These are phyloP conservation scores for Promerops cafer DNA, from an alignment of 2,113 vertebrate species.

Conservation along the genomic window DNA sequence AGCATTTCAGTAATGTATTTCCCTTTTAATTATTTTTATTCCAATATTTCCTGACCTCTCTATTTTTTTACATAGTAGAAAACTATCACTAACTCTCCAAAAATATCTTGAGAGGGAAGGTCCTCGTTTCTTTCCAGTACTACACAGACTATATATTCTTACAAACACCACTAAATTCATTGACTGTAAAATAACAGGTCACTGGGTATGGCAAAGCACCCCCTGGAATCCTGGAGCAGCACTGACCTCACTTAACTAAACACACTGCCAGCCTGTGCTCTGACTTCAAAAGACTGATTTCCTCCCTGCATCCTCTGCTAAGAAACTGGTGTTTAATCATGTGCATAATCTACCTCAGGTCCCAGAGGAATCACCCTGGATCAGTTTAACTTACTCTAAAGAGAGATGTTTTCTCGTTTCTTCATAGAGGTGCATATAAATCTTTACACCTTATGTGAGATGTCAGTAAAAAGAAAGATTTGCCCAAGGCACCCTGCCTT, in stretches of 20 bases:
- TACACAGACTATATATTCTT: neutral
- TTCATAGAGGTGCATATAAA: neutral
- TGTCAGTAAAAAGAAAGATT: neutral
- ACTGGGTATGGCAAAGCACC: neutral
- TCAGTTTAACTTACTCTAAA: neutral
- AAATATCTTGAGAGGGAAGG: neutral
- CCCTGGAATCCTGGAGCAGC: neutral
- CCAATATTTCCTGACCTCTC: neutral
- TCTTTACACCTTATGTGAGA: neutral
- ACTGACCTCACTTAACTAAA: neutral
- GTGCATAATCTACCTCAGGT: neutral
- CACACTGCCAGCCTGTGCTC: neutral
- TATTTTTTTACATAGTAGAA: neutral
- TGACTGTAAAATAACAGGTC: neutral
- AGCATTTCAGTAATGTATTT: neutral
- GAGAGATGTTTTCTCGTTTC: neutral
- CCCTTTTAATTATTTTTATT: neutral
- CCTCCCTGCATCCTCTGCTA: neutral
- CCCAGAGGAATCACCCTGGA: neutral
- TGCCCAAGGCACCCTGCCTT: neutral
- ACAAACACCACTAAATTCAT: neutral
- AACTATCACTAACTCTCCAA: neutral
- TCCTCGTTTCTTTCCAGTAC: neutral
- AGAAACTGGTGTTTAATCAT: neutral
- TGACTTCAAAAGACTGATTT: neutral